Base-by-base conservation (phyloP, 2,113 vertebrate genomes). In the Pelecanoides urinatrix region DNA sequence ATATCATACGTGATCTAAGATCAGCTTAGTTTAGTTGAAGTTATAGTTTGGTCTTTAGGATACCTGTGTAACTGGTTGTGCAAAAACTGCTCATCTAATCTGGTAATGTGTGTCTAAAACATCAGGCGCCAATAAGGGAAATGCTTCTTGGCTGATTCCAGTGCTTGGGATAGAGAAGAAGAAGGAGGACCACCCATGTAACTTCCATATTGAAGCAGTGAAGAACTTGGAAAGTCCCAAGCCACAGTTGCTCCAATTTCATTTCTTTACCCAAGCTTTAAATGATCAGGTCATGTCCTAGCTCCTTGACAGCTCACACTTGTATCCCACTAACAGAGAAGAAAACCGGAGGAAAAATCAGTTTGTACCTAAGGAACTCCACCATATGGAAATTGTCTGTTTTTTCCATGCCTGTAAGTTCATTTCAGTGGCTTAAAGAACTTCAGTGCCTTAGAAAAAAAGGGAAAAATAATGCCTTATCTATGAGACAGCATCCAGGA, bases 41-140 rank as follows among this genome's bases (percentile, higher is more conserved):
- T 45, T 85, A 26, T n/a, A 68, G 21, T 91, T 91, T 65, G 27
- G 36, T 61, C 26, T 87, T 93, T 72, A 79, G 36, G 45, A 87
- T 86, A 88, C 90, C 36, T 82, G 87, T 66, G 90, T 88, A 90
- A 94, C 90, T 92, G 74, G 71, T 85, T 86, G 62, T 82, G 50
- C 81, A 86, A 85, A 96, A 95, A 1, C 71, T 79, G 19, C 53
- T 93, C 27, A 53, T 79, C 49, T 85, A 17, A 85, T 82, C 58
- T 32, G 16, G 27, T 50, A 88, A 56, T 18, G 12, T 19, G 10
- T 59, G 25, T 58, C 63, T 76, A 49, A 90, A 92, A 82, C 58
- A 20, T 76, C 77, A 90, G 34, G n/a, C 3, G 4, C 21, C 21
- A 67, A 23, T 26, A 75, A 22, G 36, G 26, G 27, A 36, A 91